phyloP scores from a whole-genome alignment of 2,113 vertebrate genomes.

The Haliaeetus leucogaster region DNA sequence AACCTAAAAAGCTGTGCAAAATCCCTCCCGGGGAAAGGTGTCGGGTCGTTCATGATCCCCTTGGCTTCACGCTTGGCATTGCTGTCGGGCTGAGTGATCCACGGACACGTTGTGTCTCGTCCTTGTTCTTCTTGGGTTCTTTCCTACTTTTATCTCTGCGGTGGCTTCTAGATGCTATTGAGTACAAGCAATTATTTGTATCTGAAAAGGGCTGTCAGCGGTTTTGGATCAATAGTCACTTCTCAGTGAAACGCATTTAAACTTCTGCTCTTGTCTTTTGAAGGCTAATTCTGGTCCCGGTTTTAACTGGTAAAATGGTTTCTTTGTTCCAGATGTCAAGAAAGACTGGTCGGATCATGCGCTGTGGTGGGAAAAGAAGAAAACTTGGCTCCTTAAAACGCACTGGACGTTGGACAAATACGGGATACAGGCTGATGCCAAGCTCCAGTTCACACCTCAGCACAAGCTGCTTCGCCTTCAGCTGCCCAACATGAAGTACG shows the following conservation, averaged over 20 bases:
- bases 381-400: slow-evolving; percentile 96
- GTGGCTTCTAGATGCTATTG: not conserved
- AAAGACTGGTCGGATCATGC: slow-evolving; percentile 99
- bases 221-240: not conserved
- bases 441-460: slow-evolving; percentile 95
- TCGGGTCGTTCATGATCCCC: accelerated
- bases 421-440: slow-evolving; percentile 94
- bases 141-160: not conserved
- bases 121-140: not conserved
- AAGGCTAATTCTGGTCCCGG: not conserved
- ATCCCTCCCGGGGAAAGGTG: not conserved
- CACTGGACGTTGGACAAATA: slow-evolving; percentile 99
- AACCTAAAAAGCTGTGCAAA: not conserved
- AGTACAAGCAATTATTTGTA: not conserved
- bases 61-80: not conserved
- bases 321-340: slow-evolving; percentile 86
- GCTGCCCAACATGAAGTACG: slow-evolving; percentile 98
- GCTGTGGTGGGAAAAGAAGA: slow-evolving; percentile 99
- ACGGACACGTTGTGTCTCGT: accelerated
- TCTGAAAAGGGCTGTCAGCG: not conserved
- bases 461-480: slow-evolving; percentile 97
- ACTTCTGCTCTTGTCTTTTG: not conserved
- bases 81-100: not conserved
- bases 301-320: not conserved
- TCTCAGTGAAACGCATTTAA: not conserved